Base-by-base conservation (phyloP, 2,888 invertebrate genomes). In the Lepidochitona cinerea region DNA sequence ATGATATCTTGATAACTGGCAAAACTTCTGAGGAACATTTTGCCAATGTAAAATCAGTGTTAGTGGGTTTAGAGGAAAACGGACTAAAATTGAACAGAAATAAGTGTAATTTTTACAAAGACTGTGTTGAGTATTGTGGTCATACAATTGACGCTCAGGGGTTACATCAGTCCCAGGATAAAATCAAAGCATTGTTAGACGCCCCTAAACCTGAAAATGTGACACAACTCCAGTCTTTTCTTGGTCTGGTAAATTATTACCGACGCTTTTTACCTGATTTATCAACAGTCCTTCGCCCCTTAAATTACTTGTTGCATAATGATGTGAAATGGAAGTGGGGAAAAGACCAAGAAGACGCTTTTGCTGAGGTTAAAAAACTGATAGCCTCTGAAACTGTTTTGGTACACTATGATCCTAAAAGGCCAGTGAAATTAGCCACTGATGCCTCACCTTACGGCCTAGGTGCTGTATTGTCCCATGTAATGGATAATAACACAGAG, bases 371-470 rank as follows among this genome's bases (percentile, higher is more conserved):
- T 23, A 87, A 87, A 69, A 49, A 49, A 26, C 37, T 77, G 14
- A 67, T 86, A 0, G 52, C 70, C 4, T 75, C 74, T 14, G 75
- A 79, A n/a, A 68, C 71, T 6, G 72, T 84, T 18, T 77, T 89
- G 9, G 77, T 78, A 18, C 86, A 89, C 74, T 89, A 83, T 77
- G 84, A 90, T 66, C 84, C 84, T 0, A 70, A 36, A n/a, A 69
- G 80, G 29, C 83, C 80, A 32, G 54, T 91, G 5, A 75, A 80
- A 26, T 70, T 91, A 2, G 85, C 89, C 0, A 86, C 88, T 52
- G 91, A 92, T 82, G 91, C 91, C 0, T 87, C 86, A 29, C 83
- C 84, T 5, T 76, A 73, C 35, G 89, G 89, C 26, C 69, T 88
- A 41, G 88, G 87, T 18, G 85, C 89, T 2, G 89, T 90, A 9